Evolutionary conservation across 2,888 invertebrate species (phyloP).

Genomic region (Imbricaverruca yamaguchii): DNA sequence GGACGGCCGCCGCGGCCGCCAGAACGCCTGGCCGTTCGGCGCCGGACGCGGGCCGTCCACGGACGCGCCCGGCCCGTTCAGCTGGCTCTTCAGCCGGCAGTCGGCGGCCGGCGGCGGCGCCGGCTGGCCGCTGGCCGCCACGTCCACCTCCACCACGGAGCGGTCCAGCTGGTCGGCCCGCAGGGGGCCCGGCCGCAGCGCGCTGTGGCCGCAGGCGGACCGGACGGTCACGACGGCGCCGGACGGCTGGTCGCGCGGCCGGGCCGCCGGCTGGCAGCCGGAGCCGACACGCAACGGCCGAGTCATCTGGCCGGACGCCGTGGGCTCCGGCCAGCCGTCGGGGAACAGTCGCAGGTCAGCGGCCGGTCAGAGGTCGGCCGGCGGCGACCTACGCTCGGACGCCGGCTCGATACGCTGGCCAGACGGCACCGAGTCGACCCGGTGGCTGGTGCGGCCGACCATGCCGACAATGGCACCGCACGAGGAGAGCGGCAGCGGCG

Average conservation of each 20-base stretch:
- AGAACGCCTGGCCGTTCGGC: not conserved
- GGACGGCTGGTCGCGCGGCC: not conserved
- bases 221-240: too few relatives aligned
- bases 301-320: not conserved
- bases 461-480: slow-evolving; percentile 1
- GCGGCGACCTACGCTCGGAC: too few relatives aligned
- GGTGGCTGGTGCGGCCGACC: slow-evolving; percentile 12
- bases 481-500: not conserved
- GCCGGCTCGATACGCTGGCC: not conserved
- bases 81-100: not conserved
- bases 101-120: not conserved
- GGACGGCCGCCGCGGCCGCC: not conserved
- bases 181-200: not conserved
- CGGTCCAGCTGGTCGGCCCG: not conserved
- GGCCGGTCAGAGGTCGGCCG: too few relatives aligned
- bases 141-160: not conserved
- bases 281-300: not conserved
- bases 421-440: not conserved
- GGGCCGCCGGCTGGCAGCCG: not conserved
- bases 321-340: too few relatives aligned
- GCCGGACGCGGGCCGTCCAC: not conserved
- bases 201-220: not conserved
- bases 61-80: not conserved
- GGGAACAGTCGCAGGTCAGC: too few relatives aligned
- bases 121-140: not conserved